These are phyloP conservation scores for Epicampocera succincta DNA, from an alignment of 2,888 invertebrate species.

Conservation along the genomic window DNA sequence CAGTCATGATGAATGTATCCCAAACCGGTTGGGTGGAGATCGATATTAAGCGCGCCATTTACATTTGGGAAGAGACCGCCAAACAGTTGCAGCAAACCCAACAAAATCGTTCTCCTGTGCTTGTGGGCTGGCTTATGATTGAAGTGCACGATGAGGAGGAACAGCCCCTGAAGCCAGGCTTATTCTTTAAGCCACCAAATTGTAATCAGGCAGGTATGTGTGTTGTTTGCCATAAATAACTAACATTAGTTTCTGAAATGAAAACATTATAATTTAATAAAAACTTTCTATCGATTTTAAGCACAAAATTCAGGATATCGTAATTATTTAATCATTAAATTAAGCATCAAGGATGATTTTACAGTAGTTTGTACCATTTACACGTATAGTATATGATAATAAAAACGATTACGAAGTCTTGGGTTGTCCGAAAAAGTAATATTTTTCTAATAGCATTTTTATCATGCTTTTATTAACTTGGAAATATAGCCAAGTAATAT, in stretches of 20 bases:
- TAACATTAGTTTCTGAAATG: slow-evolving; percentile 71
- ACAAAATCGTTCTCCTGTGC: slow-evolving; percentile 73
- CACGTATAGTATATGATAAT: too few species aligned
- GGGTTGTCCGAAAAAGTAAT: too few species aligned
- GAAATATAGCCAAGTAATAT: too few species aligned
- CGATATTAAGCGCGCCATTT: slow-evolving; percentile 80
- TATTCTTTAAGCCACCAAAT: slow-evolving; percentile 80
- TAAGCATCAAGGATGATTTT: too few species aligned
- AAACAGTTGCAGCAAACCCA: slow-evolving; percentile 72
- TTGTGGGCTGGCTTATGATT: slow-evolving; percentile 79
- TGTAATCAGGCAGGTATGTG: slow-evolving; percentile 82
- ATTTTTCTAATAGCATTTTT: too few species aligned
- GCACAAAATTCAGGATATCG: not conserved
- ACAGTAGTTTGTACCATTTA: too few species aligned
- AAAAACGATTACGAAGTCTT: too few species aligned
- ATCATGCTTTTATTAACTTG: too few species aligned
- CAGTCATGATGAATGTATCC: slow-evolving; percentile 79
- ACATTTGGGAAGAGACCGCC: slow-evolving; percentile 78
- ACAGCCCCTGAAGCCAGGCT: slow-evolving; percentile 79
- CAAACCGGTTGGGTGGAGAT: slow-evolving; percentile 81
- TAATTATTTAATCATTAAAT: not conserved
- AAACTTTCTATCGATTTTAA: not conserved
- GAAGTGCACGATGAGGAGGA: slow-evolving; percentile 81
- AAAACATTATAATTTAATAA: not conserved
- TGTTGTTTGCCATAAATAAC: slow-evolving; percentile 80